Percentiles rank a stretch among this genome's conserved stretches.
phyloP scores from a whole-genome alignment of 2,888 invertebrate genomes.

The Drymonia ruficornis region DNA sequence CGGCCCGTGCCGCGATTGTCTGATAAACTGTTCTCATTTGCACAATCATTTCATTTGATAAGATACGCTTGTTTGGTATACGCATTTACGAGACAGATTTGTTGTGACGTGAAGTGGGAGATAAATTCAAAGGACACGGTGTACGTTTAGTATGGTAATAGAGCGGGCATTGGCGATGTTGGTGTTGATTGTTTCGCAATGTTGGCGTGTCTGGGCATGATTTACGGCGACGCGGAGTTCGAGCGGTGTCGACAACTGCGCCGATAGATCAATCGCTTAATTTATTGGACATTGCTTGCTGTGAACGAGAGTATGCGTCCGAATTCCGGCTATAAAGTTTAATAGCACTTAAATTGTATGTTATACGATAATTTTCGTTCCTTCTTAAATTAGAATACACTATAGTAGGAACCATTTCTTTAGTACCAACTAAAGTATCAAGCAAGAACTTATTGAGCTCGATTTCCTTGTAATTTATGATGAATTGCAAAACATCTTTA shows the following conservation, averaged over 20 bases:
- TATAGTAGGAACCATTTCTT: no score
- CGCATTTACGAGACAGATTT: slow-evolving; percentile 76
- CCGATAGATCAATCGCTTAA: slow-evolving; percentile 47
- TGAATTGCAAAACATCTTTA: no score
- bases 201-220: slow-evolving; percentile 34
- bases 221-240: slow-evolving; percentile 35
- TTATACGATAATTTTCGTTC: background rate
- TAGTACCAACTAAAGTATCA: no score
- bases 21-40: slow-evolving; percentile 78
- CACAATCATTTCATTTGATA: slow-evolving; percentile 77
- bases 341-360: background rate
- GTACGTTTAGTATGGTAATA: slow-evolving; percentile 24
- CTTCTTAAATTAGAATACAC: no score
- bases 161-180: slow-evolving; percentile 26
- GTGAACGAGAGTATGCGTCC: slow-evolving; percentile 28
- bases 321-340: background rate
- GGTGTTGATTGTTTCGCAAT: slow-evolving; percentile 42
- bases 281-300: slow-evolving; percentile 38
- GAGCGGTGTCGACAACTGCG: slow-evolving; percentile 30
- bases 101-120: slow-evolving; percentile 65
- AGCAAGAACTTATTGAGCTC: no score
- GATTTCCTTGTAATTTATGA: no score
- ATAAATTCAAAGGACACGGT: slow-evolving; percentile 51
- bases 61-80: slow-evolving; percentile 73
- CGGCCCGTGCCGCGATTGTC: slow-evolving; percentile 55